Evolutionary conservation across 2,113 vertebrate genomes (phyloP).

Genomic region (Zapornia atra): DNA sequence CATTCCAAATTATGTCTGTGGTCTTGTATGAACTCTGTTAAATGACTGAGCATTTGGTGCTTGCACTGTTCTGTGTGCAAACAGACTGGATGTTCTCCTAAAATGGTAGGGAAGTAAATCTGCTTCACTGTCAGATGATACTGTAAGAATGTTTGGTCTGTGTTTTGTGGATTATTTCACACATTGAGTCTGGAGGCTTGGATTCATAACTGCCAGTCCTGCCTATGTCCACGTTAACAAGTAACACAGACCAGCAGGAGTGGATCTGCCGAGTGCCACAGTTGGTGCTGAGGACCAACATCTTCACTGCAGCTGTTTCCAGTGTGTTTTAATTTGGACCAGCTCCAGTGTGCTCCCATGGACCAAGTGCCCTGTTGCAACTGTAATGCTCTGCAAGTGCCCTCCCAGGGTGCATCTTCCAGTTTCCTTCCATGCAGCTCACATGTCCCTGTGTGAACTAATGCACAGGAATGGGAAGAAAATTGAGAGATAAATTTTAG

Average conservation of each 20-base stretch:
- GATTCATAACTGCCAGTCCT: not conserved
- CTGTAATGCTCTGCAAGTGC: not conserved
- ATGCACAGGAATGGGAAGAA: not conserved
- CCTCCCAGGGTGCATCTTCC: not conserved
- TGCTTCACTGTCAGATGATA: not conserved
- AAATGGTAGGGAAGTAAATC: not conserved
- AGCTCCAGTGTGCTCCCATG: not conserved
- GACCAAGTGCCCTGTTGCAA: not conserved
- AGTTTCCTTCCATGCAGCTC: not conserved
- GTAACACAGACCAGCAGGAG: not conserved
- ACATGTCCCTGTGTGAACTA: not conserved
- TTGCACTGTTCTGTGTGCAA: not conserved
- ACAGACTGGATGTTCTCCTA: not conserved
- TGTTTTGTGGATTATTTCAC: not conserved
- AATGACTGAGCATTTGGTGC: not conserved
- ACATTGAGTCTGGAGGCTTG: not conserved
- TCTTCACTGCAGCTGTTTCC: accelerated
- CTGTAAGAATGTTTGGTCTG: not conserved
- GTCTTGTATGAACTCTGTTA: not conserved
- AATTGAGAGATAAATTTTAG: not conserved
- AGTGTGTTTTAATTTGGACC: not conserved
- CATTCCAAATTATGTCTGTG: not conserved
- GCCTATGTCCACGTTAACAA: not conserved
- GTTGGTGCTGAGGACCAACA: not conserved
- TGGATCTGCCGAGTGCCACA: not conserved